A percentile compares a stretch with the other conserved stretches of the same genome.
These are phyloP conservation scores for Cyaniris semiargus DNA, from an alignment of 2,888 invertebrate species.

Conservation along the genomic window DNA sequence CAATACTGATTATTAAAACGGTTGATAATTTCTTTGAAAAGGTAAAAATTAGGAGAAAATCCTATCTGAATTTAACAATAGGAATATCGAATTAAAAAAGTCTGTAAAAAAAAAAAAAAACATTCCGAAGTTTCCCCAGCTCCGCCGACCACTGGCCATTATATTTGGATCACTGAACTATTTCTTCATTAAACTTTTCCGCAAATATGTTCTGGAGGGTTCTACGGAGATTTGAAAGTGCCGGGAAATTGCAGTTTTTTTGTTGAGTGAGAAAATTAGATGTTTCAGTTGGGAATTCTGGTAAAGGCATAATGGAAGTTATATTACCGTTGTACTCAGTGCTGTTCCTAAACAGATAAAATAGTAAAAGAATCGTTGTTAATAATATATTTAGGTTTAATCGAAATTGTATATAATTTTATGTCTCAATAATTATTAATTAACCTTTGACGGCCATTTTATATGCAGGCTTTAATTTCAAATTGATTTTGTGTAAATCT, in stretches of 20 bases:
- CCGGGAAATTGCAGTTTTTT: neutral
- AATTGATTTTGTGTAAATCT: too few species aligned
- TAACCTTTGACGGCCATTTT: too few species aligned
- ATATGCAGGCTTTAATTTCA: too few species aligned
- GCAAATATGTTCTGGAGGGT: constrained; percentile 5
- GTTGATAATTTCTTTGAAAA: too few species aligned
- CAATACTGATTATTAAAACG: too few species aligned
- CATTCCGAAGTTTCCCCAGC: neutral
- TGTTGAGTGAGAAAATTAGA: neutral
- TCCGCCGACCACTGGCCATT: neutral
- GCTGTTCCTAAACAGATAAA: too few species aligned
- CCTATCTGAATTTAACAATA: too few species aligned
- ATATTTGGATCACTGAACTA: constrained; percentile 23
- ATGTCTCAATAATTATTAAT: too few species aligned
- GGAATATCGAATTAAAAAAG: neutral
- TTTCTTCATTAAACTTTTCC: constrained; percentile 26
- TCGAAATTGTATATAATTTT: neutral
- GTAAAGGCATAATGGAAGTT: neutral
- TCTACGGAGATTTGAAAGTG: neutral
- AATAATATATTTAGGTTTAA: too few species aligned
- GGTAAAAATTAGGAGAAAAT: too few species aligned
- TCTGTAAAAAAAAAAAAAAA: neutral
- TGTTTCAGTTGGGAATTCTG: neutral
- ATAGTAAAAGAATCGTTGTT: too few species aligned
- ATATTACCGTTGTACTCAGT: too few species aligned